Evolutionary conservation across 53 echinoderm and acorn worm genomes (phyloP).

Genomic region (Hippasteria phrygiana): DNA sequence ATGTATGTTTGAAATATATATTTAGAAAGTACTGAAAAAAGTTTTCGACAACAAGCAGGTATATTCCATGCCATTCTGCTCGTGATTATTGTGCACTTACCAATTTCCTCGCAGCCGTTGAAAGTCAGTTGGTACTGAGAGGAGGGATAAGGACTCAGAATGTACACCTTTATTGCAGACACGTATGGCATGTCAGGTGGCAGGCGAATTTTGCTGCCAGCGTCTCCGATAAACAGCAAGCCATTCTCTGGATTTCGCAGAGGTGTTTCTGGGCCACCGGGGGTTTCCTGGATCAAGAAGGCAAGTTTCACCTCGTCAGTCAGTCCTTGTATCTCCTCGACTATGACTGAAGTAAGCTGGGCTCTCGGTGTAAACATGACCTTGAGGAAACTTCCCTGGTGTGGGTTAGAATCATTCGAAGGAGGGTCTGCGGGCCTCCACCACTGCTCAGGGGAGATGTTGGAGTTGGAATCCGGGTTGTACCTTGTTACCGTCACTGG

Average conservation of each 20-base stretch:
- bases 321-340: not conserved
- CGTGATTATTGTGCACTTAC: not conserved
- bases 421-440: not conserved
- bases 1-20: too few species aligned
- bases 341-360: constrained; percentile 5
- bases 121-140: not conserved
- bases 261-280: not conserved
- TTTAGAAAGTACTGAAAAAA: too few species aligned
- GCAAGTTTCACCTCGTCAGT: not conserved
- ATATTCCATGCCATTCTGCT: too few species aligned
- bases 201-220: not conserved
- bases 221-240: not conserved
- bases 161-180: not conserved
- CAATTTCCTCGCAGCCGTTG: not conserved
- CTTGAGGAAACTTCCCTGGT: not conserved
- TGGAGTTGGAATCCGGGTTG: not conserved
- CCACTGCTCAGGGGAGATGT: not conserved
- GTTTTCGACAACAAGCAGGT: too few species aligned
- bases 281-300: constrained; percentile 2
- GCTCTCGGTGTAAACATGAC: not conserved
- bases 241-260: not conserved
- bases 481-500: not conserved
- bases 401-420: not conserved
- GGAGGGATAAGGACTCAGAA: not conserved
- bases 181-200: not conserved